Base-by-base conservation (phyloP, 2,797 vertebrate genomes). In the Acrossocheilus fasciatus region DNA sequence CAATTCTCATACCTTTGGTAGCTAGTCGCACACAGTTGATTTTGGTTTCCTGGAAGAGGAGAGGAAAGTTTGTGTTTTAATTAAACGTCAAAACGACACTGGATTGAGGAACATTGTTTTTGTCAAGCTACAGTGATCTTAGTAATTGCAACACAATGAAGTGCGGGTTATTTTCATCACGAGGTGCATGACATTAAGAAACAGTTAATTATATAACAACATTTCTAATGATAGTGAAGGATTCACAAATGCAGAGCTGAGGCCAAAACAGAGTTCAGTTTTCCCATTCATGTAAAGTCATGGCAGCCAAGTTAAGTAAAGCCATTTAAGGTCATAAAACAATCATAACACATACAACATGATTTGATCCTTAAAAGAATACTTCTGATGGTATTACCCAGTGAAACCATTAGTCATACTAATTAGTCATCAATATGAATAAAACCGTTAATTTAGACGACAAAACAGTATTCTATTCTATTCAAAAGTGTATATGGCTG, bases 11-110 rank as follows among this genome's bases (percentile, higher is more conserved):
- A 99, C 98, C 98, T 99, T 99, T 99, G n/a, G 97, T 97, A 84
- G 98, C 98, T 93, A 99, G 95, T 66, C 97, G 96, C 89, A 99
- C 96, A 87, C 98, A 99, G 96, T 98, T 99, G 95, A 99, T 98
- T 95, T 99, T 99, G 91, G 97, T 98, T 93, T 99, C 98, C 98
- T 99, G 95, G 75, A 92, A 94, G 77, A 85, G 73, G 43, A 88
- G 57, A 82, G 45, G 68, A 89, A 86, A 52, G 78, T 81, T 83
- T 68, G 72, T 52, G 14, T 84, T 79, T 79, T 80, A 75, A 80
- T 88, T 62, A 75, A 70, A 62, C 4, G 23, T 77, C 54, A 70
- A 64, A 73, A 83, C 9, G 30, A 73, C 62, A 47, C 50, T 77
- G 36, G 39, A 81, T 76, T 86, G 74, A 83, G 26, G 64, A 77